Base-by-base conservation (phyloP, 2,113 vertebrate genomes). In the Onychorhynchus coronatus region DNA sequence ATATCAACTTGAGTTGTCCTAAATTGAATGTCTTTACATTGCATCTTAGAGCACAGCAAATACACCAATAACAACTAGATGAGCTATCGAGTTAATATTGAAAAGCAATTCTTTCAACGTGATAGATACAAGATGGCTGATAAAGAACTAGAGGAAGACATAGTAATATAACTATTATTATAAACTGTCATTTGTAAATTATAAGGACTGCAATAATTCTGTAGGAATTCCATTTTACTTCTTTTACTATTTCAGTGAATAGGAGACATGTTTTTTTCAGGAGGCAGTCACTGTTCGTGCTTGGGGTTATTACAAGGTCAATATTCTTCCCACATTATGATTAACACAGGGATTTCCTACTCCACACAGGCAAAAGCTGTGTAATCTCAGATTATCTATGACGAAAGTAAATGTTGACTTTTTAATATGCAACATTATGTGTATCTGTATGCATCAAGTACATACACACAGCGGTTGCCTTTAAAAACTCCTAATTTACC, bases 381-480 rank as follows among this genome's bases (percentile, higher is more conserved):
- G 91, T 85, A 94, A 94, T 93, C 90, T 92, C 76, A 90, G 79
- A 88, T 94, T 93, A 93, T 78, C 73, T 78, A n/a, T 85, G 90
- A 96, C 5, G 14, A 86, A 94, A 80, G 61, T 77, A 95, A 91
- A 89, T 85, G 92, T 49, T 96, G 93, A 89, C 56, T 87, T 95
- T 81, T 81, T 75, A 93, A 81, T 91, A 68, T 71, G 72, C 72
- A 96, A 61, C 82, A 74, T 73, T 74, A 52, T 80, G 65, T 78
- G 61, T 75, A 63, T 93, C 71, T 93, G 68, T 66, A 88, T 74
- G 90, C 42, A 92, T 56, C 65, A 80, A 94, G 67, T 62, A 77
- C 82, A 90, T 31, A 93, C 21, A 95, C 82, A 61, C 85, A 78
- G 88, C 35, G 65, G 76, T 46, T 84, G 85, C 83, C 86, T 89